These are phyloP conservation scores for Hippocampus abdominalis DNA, from an alignment of 2,113 vertebrate species.

Conservation along the genomic window DNA sequence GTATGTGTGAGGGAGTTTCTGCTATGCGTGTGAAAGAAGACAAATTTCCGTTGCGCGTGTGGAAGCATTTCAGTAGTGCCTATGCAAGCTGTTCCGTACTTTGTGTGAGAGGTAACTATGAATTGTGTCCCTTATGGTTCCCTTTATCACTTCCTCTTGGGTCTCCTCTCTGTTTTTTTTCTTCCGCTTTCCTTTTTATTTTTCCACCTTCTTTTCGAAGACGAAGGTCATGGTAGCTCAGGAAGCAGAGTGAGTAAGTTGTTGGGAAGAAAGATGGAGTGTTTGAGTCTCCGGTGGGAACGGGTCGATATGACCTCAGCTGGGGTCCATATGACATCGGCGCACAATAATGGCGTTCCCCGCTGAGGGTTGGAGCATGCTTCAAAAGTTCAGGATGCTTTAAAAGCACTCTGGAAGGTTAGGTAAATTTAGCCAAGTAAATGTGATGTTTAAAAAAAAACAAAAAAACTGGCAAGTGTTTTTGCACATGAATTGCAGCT, in stretches of 20 bases:
- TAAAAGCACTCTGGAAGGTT: conserved; percentile 26
- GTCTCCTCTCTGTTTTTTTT: not conserved
- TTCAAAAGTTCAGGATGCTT: conserved; percentile 24
- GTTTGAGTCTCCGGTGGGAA: conserved; percentile 9
- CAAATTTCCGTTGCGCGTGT: too few relatives aligned
- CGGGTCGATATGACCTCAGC: conserved; percentile 32
- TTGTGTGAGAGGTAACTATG: too few relatives aligned
- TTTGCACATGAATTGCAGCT: not conserved
- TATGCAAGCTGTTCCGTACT: too few relatives aligned
- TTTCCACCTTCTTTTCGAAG: conserved; percentile 5
- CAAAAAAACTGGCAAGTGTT: not conserved
- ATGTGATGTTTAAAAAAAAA: not conserved
- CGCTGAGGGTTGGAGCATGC: not conserved
- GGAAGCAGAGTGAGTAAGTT: conserved; percentile 16
- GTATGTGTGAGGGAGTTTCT: too few relatives aligned
- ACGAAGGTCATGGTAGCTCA: conserved; percentile 30
- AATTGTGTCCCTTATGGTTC: not conserved
- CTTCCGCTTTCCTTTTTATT: not conserved
- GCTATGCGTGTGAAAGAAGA: too few relatives aligned
- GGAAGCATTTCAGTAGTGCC: not conserved
- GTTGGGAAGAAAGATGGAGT: conserved; percentile 30
- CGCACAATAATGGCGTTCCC: conserved; percentile 3
- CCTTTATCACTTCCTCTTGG: not conserved
- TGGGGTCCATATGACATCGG: conserved; percentile 24
- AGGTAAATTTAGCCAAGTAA: conserved; percentile 8